Evolutionary conservation across 2,888 invertebrate species (phyloP), one percentile per base, ranked within the genome.

Genomic region (Liopterus haemorrhoidalis): DNA sequence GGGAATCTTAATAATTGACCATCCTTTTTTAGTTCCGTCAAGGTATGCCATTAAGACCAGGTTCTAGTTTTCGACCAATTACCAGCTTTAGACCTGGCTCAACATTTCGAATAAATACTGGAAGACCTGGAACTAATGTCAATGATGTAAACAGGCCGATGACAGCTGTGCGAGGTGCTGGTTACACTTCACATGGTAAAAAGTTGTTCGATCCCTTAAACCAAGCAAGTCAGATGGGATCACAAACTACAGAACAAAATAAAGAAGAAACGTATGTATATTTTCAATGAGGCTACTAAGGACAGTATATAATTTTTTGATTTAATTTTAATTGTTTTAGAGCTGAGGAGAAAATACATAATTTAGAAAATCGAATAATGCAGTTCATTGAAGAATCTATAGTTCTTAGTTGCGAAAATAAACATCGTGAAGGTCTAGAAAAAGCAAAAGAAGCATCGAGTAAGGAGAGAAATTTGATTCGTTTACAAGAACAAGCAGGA

Each of bases 381-480:
- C 78, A 82, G 37, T 69, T 96, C 39, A 80, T 99, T 22, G 94
- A 96, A 63, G 91, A 92, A 53, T 93, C 95, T 1, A 90, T 92
- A 55, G 65, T 83, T 48, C 80, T 82, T 2, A 75, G 76, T 50
- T 73, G 72, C 49, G 72, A 76, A 45, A 79, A 79, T 35, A 80
- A 86, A 52, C 67, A 70, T 46, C 72, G 76, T 55, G 64, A 75
- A 54, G 82, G 93, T 0, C 67, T 97, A 33, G 86, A 89, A 41
- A 89, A 94, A 65, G 97, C 97, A 0, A 95, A 96, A 66, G 97
- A 99, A 66, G 95, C 97, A 0, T 93, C 94, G 1, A 81, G 91
- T 5, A 79, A 95, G 60, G 97, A 99, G 65, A 75, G 92, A 43
- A 86, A 86, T 51, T 70, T 97, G 36, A 89, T 93, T 50, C 76